These are phyloP conservation scores for Platichthys stellatus DNA, from an alignment of 2,113 vertebrate species.

Conservation along the genomic window DNA sequence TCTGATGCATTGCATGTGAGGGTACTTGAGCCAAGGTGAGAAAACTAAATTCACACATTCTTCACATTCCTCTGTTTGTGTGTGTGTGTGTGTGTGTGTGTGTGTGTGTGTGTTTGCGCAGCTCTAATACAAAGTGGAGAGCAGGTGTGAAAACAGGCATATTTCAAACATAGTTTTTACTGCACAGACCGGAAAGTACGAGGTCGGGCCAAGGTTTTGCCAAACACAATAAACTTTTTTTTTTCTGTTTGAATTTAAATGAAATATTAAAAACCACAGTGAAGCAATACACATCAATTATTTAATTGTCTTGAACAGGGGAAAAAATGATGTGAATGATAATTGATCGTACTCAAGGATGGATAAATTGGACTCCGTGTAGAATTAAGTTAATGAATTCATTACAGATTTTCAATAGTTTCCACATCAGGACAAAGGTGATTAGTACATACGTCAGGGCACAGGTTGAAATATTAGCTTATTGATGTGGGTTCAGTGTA, in stretches of 20 bases:
- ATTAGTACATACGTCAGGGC: constrained; percentile 52
- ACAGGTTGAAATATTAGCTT: constrained; percentile 56
- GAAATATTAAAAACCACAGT: background rate
- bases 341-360: constrained; percentile 42
- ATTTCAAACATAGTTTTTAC: too few relatives aligned
- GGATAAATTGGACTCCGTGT: constrained; percentile 33
- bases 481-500: constrained; percentile 49
- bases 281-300: constrained; percentile 5
- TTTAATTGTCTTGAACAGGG: background rate
- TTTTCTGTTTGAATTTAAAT: background rate
- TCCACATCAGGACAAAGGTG: constrained; percentile 59
- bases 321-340: background rate
- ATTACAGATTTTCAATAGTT: constrained; percentile 58
- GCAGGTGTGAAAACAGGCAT: too few relatives aligned
- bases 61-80: background rate
- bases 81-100: background rate
- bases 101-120: background rate
- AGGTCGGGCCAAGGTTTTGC: background rate
- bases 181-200: background rate
- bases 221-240: background rate
- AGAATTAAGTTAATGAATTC: constrained; percentile 53
- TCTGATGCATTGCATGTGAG: background rate
- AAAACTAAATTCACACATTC: background rate
- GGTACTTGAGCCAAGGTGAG: background rate
- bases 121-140: too few relatives aligned